Base-by-base conservation (phyloP, 2,113 vertebrate species). In the Fulica atra region DNA sequence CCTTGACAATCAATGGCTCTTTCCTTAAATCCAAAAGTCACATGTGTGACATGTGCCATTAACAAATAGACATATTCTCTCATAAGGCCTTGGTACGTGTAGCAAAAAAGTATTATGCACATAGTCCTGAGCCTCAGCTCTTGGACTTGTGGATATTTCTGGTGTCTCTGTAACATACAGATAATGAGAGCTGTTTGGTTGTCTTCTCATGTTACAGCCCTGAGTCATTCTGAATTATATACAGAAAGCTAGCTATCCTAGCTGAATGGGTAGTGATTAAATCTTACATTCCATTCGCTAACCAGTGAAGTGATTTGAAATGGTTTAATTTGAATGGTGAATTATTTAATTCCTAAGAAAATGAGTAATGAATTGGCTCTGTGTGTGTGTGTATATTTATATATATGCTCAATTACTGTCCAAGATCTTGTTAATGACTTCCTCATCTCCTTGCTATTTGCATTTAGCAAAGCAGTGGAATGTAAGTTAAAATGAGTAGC, bases 291-390 rank as follows among this genome's bases (percentile, higher is more conserved):
- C 57, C 31, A 8, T 77, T 61, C 88, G 36, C 60, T 77, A 63
- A 88, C 64, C 24, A 57, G 26, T 53, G 81, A 87, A 82, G 48
- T 63, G 56, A 57, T 84, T 88, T 86, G 65, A 81, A 86, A 92
- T 63, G 50, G 51, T 40, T 88, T 81, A 17, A 81, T 86, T 92
- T 12, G 3, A 92, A 63, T 60, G 8, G 53, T 72, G 59, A 91
- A 74, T 84, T 86, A 84, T 73, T 88, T 94, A 57, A 80, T 84
- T 89, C 35, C 26, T 89, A 64, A 21, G 53, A 81, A 93, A 95
- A 68, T 46, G 16, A 81, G 26, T 59, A 80, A 84, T 28, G 44
- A 88, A 60, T 88, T 87, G 21, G 7, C 78, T 68, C 4, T 48
- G 48, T 48, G 48, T 48, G 21, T 23, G 48, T 48, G 21, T 48